phyloP scores from a whole-genome alignment of 2,113 vertebrate genomes.

The Lepidothrix coronata region DNA sequence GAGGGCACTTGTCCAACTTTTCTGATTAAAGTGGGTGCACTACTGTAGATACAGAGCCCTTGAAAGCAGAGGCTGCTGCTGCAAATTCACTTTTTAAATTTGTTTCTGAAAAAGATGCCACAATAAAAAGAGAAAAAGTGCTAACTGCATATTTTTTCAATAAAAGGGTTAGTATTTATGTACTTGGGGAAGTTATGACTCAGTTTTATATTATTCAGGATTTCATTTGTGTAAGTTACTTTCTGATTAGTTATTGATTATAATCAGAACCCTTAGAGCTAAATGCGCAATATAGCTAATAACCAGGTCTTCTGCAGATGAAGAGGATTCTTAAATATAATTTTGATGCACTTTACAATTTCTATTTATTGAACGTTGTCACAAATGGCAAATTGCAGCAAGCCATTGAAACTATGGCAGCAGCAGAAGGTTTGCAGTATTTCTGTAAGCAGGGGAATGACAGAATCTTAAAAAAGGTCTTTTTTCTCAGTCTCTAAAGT shows the following conservation, averaged over 20 bases:
- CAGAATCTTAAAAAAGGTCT: background rate
- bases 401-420: background rate
- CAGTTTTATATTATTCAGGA: constrained; percentile 20
- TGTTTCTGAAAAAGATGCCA: constrained; percentile 4
- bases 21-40: constrained; percentile 1
- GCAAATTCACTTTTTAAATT: background rate
- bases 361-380: constrained; percentile 50
- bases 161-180: constrained; percentile 10
- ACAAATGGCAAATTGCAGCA: constrained; percentile 26
- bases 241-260: constrained; percentile 57
- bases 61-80: background rate
- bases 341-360: constrained; percentile 32
- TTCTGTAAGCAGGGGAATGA: background rate
- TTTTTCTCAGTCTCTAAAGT: background rate
- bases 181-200: constrained; percentile 36
- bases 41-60: background rate
- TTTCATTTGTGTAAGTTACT: constrained; percentile 58
- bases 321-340: constrained; percentile 16
- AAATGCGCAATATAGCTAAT: constrained; percentile 37
- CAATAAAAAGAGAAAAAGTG: constrained; percentile 26
- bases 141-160: constrained; percentile 27
- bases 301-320: constrained; percentile 10
- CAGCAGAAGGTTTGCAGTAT: background rate
- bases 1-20: background rate
- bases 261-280: constrained; percentile 36